A percentile compares a stretch with the other conserved stretches of the same genome.
phyloP scores from a whole-genome alignment of 2,888 invertebrate species.

The Leptopilina syphax region DNA sequence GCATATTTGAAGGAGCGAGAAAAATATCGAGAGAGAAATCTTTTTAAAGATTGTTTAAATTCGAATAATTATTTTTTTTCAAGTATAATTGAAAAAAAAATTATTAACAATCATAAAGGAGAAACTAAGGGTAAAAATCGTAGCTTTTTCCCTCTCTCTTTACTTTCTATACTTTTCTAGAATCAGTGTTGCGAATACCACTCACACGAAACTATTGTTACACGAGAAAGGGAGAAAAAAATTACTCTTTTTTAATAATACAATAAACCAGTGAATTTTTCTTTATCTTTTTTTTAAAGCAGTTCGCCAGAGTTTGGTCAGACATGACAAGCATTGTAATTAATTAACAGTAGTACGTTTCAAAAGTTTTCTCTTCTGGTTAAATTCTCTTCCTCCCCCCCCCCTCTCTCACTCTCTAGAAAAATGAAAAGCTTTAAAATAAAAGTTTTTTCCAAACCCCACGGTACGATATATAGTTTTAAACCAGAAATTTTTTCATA shows the following conservation, averaged over 20 bases:
- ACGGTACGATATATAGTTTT: too few relatives aligned
- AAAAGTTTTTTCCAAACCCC: too few relatives aligned
- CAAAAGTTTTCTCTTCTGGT: too few relatives aligned
- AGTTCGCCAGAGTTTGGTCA: background rate
- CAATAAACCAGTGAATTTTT: background rate
- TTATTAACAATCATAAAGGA: too few relatives aligned
- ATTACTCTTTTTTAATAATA: constrained; percentile 16
- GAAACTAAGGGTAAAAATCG: background rate
- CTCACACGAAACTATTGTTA: too few relatives aligned
- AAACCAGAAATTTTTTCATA: too few relatives aligned
- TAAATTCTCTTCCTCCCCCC: background rate
- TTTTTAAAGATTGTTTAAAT: background rate
- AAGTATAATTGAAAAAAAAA: too few relatives aligned
- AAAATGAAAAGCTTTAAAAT: too few relatives aligned
- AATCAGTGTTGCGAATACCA: too few relatives aligned
- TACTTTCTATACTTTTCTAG: background rate
- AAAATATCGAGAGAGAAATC: background rate
- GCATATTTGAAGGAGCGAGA: background rate
- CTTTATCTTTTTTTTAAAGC: background rate
- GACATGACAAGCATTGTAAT: constrained; percentile 8
- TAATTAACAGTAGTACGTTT: constrained; percentile 32
- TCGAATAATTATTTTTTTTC: too few relatives aligned
- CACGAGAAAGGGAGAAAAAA: background rate
- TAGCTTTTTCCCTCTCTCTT: too few relatives aligned
- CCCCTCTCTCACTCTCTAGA: background rate